Conservation (phyloP, 2,113 vertebrate species). For the Petromus typicus region DNA sequence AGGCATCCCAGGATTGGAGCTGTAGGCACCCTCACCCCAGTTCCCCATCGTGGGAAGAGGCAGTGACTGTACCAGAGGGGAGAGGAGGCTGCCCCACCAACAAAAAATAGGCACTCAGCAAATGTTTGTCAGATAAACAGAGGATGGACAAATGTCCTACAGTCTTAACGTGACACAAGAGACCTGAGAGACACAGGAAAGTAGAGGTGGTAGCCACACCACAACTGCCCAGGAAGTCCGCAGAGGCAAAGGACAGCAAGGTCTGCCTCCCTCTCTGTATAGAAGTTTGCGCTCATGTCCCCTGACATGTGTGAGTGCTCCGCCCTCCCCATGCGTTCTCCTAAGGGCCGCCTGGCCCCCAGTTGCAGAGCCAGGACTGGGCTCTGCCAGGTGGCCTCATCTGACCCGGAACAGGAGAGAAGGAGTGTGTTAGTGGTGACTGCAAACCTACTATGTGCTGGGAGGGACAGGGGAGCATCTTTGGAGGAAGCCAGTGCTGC, state of each 20-base stretch:
- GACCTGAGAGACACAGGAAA: neutral
- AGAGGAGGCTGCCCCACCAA: neutral
- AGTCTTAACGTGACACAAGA: neutral
- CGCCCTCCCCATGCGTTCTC: neutral
- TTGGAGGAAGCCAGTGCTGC: neutral
- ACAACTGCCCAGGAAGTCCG: neutral
- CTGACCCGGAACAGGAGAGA: neutral
- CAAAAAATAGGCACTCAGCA: neutral
- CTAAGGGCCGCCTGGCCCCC: neutral
- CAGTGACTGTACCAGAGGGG: rapidly evolving
- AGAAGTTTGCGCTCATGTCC: rapidly evolving
- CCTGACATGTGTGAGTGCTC: too few species aligned
- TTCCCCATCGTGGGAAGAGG: neutral
- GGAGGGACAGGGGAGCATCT: neutral
- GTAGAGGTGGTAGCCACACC: neutral
- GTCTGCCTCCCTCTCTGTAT: neutral
- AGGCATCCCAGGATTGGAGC: neutral
- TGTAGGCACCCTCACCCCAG: neutral
- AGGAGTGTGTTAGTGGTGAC: neutral
- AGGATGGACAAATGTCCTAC: neutral
- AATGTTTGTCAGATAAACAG: neutral
- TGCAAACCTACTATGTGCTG: neutral
- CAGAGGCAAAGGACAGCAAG: neutral
- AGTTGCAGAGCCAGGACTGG: neutral
- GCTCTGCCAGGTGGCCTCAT: neutral